These are phyloP conservation scores for Dicranocentrus wangi DNA, from an alignment of 2,888 invertebrate species.

Conservation along the genomic window DNA sequence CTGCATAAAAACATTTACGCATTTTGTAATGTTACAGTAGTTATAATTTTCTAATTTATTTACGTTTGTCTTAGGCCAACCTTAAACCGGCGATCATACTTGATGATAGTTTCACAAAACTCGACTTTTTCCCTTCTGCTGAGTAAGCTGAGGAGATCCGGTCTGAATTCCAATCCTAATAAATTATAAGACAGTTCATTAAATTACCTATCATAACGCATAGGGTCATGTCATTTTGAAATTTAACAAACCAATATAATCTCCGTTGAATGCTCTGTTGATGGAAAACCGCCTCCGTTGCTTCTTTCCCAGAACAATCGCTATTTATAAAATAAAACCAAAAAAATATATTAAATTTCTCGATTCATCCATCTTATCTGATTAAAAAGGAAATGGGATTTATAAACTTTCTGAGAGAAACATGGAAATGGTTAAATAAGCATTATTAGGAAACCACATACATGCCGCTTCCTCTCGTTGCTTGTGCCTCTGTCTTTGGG, in stretches of 20 bases:
- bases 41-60: not conserved
- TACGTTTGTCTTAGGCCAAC: constrained; percentile 74
- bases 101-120: constrained; percentile 80
- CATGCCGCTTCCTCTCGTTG: constrained; percentile 78
- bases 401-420: too few species aligned
- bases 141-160: constrained; percentile 78
- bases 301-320: constrained; percentile 78
- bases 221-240: not conserved
- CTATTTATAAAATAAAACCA: constrained; percentile 66
- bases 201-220: constrained; percentile 1
- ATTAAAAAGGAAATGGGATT: too few species aligned
- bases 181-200: too few species aligned
- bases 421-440: too few species aligned
- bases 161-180: constrained; percentile 78
- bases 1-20: constrained; percentile 74
- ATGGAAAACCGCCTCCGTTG: constrained; percentile 80
- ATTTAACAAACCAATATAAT: constrained; percentile 79
- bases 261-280: constrained; percentile 81
- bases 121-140: constrained; percentile 81
- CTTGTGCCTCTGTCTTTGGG: constrained; percentile 78
- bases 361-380: too few species aligned
- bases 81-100: constrained; percentile 82
- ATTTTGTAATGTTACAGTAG: not conserved
- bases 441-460: constrained; percentile 62
- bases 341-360: too few species aligned